Evolutionary conservation across 2,888 invertebrate species (phyloP), one percentile per base, ranked within the genome.

Genomic region (Timema cristinae): DNA sequence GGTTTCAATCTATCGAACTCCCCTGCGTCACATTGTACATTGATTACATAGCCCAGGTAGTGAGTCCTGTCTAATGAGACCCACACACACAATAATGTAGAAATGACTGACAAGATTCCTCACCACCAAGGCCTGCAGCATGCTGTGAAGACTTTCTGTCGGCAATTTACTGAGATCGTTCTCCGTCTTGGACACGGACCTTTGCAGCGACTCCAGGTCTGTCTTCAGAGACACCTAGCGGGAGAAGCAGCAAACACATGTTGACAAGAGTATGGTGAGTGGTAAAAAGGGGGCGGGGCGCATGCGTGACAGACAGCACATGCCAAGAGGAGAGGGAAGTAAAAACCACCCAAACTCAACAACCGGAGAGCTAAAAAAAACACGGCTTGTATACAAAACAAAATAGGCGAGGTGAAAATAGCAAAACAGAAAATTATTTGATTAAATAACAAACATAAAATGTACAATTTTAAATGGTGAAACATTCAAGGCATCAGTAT

Each of bases 91-190:
- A 32, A 32, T 32, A 32, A 32, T 32, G 32, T 32, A 32, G 32
- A 1, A 32, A 32, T 32, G 32, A 32, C 32, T 32, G 32, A 32
- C 32, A 32, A 2, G 32, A 4, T 32, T 74, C 84, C 87, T 90
- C 84, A 93, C 93, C 89, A 86, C 86, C 63, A 93, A 85, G 77
- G 90, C 89, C 69, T 85, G 83, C 76, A 90, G 86, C 90, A 93
- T 92, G 71, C 88, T 86, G 76, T 88, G 87, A 77, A 92, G 87
- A 80, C 88, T 91, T 80, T 89, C 88, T 76, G 86, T 85, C 16
- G 93, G 92, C 77, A 93, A 85, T 79, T 87, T 86, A 72, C 86
- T 85, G 77, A 91, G 87, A 77, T 86, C 86, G 75, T 85, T 86
- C 84, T 92, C 92, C 75, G 91, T 87, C 77, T 85, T 85, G 77